Conservation (phyloP, 2,888 invertebrate species). For the Seira musarum region DNA sequence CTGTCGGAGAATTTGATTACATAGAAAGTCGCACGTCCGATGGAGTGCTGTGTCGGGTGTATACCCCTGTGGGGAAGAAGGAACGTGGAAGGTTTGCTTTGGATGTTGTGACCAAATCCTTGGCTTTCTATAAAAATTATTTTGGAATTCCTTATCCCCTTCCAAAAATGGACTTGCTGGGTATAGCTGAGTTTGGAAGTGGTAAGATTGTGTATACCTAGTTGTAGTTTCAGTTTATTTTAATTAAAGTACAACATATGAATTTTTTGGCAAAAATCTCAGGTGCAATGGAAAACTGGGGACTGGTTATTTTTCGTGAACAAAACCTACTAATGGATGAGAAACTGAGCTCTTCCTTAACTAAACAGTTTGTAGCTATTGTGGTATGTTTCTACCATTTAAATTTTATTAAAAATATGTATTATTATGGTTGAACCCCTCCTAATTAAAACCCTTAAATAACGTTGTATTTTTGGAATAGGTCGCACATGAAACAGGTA, state of each 20-base stretch:
- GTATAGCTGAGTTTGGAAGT: slow-evolving; percentile 76
- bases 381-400: slow-evolving; percentile 70
- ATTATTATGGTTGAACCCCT: neutral
- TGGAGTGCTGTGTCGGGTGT: slow-evolving; percentile 71
- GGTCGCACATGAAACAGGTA: slow-evolving; percentile 73
- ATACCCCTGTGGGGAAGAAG: slow-evolving; percentile 74
- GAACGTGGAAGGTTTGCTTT: slow-evolving; percentile 76
- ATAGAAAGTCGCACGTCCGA: slow-evolving; percentile 74
- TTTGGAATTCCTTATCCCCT: slow-evolving; percentile 76
- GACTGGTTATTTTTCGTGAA: slow-evolving; percentile 77
- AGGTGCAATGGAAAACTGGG: slow-evolving; percentile 79
- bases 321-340: slow-evolving; percentile 75
- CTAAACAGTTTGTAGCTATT: slow-evolving; percentile 73
- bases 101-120: slow-evolving; percentile 74
- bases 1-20: slow-evolving; percentile 76
- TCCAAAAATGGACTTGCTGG: slow-evolving; percentile 77
- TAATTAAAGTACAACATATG: neutral
- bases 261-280: neutral
- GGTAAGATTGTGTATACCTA: slow-evolving; percentile 75
- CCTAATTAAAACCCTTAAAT: too few species aligned
- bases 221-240: slow-evolving; percentile 71
- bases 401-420: too few species aligned
- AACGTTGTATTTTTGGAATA: neutral
- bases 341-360: slow-evolving; percentile 73
- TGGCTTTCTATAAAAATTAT: slow-evolving; percentile 76